Percentiles rank a stretch among this genome's conserved stretches.
Conservation (phyloP, 2,113 vertebrate species). For the Coptodon bakossiorum region DNA sequence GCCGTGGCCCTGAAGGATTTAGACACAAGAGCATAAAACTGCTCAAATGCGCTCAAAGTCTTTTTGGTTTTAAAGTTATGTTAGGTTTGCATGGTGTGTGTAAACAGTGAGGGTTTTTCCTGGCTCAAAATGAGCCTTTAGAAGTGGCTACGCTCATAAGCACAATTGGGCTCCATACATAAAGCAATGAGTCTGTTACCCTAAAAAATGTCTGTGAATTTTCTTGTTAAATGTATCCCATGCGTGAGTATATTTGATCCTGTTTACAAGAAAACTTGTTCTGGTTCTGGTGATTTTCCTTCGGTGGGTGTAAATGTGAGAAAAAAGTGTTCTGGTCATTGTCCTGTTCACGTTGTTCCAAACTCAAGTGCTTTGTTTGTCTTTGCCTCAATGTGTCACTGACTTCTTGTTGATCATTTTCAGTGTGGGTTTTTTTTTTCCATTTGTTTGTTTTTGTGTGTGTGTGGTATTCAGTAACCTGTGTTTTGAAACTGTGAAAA, state of each 20-base stretch:
- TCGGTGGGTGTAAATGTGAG: not conserved
- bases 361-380: not conserved
- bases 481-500: not conserved
- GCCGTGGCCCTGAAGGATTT: not conserved
- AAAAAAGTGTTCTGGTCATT: not conserved
- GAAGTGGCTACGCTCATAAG: not conserved
- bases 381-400: not conserved
- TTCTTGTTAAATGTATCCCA: not conserved
- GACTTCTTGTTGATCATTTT: not conserved
- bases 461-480: not conserved
- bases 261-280: not conserved
- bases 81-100: not conserved
- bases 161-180: not conserved
- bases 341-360: not conserved
- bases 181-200: not conserved
- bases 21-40: not conserved
- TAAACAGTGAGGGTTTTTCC: not conserved
- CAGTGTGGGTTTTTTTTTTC: not conserved
- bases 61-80: not conserved
- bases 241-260: not conserved
- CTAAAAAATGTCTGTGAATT: not conserved
- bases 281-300: not conserved
- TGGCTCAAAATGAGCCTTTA: not conserved
- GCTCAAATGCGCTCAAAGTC: not conserved
- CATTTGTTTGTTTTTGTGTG: fast-evolving